These are phyloP conservation scores for Phataginus tetradactyla DNA, from an alignment of 2,797 vertebrate genomes.

Conservation along the genomic window DNA sequence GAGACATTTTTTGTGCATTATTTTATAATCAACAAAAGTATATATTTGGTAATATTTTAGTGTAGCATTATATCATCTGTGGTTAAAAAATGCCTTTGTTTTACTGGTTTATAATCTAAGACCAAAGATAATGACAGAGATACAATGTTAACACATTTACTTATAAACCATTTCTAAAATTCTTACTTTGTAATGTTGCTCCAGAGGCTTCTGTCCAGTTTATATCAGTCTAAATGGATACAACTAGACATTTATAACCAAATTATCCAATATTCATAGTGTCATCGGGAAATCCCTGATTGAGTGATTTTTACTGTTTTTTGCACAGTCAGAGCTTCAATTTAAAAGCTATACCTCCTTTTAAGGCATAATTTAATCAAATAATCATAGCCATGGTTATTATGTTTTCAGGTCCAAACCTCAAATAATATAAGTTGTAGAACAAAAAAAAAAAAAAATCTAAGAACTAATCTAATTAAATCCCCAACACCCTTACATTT, in stretches of 20 bases:
- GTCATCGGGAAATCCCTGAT: neutral
- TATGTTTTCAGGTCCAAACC: neutral
- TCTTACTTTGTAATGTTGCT: neutral
- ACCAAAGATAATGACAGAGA: neutral
- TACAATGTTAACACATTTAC: neutral
- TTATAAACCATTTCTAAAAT: neutral
- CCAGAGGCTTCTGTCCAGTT: neutral
- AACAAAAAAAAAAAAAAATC: neutral
- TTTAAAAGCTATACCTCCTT: neutral
- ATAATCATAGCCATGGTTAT: neutral
- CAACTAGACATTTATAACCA: neutral
- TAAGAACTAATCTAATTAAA: neutral
- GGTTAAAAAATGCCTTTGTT: neutral
- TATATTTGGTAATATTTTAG: neutral
- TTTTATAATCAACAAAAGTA: neutral
- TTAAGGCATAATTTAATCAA: neutral
- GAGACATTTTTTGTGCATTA: neutral
- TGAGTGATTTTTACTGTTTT: neutral
- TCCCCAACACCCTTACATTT: neutral
- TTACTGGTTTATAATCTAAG: neutral
- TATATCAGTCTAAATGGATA: neutral
- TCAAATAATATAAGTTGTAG: slow-evolving; percentile 1
- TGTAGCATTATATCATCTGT: neutral
- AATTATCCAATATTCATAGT: neutral
- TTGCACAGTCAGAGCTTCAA: neutral